Conservation (phyloP, 2,797 vertebrate genomes). For the Thunnus albacares region DNA sequence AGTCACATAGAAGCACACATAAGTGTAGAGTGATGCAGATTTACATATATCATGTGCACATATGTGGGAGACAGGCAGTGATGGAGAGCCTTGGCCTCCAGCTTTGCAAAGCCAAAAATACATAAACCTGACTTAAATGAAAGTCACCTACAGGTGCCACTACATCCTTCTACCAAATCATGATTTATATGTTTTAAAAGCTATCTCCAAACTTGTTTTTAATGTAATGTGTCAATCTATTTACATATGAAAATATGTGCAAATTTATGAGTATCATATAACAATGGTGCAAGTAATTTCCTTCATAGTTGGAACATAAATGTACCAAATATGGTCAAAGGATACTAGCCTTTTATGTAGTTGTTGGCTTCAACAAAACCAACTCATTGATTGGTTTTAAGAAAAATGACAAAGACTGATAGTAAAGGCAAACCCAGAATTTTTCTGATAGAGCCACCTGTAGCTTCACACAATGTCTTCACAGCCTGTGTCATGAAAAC, state of each 20-base stretch:
- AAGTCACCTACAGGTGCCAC: neutral
- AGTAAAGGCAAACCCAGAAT: neutral
- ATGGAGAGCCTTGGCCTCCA: too few relatives aligned
- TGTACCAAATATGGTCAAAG: neutral
- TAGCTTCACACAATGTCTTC: neutral
- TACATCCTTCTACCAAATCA: neutral
- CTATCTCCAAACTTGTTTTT: neutral
- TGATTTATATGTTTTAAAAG: neutral
- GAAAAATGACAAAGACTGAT: neutral
- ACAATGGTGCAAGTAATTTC: neutral
- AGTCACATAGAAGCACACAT: neutral
- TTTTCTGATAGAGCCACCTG: neutral
- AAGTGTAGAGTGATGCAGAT: neutral
- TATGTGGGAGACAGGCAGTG: too few relatives aligned
- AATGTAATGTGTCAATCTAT: neutral
- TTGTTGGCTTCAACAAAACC: neutral
- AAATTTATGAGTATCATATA: neutral
- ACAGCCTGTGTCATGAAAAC: too few relatives aligned
- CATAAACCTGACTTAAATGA: neutral
- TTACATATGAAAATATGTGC: neutral
- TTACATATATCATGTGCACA: neutral
- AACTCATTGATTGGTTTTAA: neutral
- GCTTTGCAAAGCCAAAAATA: too few relatives aligned
- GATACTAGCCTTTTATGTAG: too few relatives aligned
- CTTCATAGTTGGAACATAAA: neutral